A percentile compares a stretch with the other conserved stretches of the same genome.
Evolutionary conservation across 2,797 vertebrate genomes (phyloP).

Genomic region (Acanthurus lineatus): DNA sequence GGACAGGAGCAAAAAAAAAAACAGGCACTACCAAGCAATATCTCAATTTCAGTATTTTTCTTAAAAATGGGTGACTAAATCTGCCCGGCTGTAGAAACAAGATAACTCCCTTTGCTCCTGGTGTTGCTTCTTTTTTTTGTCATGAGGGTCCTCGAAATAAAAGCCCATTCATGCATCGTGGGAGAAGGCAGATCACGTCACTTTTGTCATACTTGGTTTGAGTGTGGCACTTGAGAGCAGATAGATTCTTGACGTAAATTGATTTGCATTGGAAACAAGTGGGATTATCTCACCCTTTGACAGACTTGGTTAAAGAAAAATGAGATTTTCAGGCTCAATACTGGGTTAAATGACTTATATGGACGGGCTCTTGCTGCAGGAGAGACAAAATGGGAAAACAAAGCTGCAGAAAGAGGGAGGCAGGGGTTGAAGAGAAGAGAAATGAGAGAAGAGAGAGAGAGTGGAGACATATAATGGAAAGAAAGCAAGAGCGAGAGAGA

Average conservation of each 20-base stretch:
- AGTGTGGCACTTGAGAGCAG: slow-evolving; percentile 47
- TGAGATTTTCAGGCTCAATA: slow-evolving; percentile 64
- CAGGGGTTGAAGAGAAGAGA: slow-evolving; percentile 15
- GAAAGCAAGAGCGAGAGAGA: slow-evolving; percentile 40
- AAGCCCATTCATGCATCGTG: slow-evolving; percentile 42
- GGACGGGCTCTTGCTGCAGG: slow-evolving; percentile 62
- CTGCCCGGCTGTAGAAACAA: slow-evolving; percentile 22
- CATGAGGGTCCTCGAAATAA: slow-evolving; percentile 14
- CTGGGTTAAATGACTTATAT: slow-evolving; percentile 76
- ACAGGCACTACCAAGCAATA: slow-evolving; percentile 3
- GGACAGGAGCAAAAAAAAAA: slow-evolving; percentile 11
- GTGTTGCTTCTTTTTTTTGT: background rate
- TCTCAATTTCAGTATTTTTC: slow-evolving; percentile 13
- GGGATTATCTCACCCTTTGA: slow-evolving; percentile 58
- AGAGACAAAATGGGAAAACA: slow-evolving; percentile 70
- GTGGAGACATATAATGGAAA: slow-evolving; percentile 59
- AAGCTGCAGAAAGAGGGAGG: slow-evolving; percentile 50
- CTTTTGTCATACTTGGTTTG: slow-evolving; percentile 45
- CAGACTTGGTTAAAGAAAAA: slow-evolving; percentile 62
- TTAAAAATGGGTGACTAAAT: slow-evolving; percentile 20
- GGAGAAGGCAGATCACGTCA: slow-evolving; percentile 41
- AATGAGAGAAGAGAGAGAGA: slow-evolving; percentile 40
- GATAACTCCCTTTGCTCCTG: slow-evolving; percentile 1
- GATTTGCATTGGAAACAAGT: slow-evolving; percentile 72
- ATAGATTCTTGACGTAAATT: slow-evolving; percentile 55